Evolutionary conservation across 2,888 invertebrate species (phyloP).

Genomic region (Epinotia brunnichana): DNA sequence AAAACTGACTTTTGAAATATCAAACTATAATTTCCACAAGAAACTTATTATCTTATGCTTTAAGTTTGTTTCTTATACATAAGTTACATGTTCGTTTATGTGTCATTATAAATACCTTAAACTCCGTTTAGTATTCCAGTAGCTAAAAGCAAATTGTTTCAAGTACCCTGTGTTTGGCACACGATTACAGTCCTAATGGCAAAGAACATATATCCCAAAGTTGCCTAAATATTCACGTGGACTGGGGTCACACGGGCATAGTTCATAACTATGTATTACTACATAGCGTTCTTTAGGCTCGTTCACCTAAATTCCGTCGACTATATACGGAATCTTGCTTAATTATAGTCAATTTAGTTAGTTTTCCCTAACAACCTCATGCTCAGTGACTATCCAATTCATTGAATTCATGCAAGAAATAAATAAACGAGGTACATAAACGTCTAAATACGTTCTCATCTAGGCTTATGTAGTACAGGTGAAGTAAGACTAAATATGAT

Average conservation of each 20-base stretch:
- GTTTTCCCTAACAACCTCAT: neutral
- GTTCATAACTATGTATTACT: constrained; percentile 3
- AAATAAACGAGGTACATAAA: no score
- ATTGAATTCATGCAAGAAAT: no score
- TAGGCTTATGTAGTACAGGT: no score
- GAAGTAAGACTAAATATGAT: no score
- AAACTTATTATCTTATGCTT: no score
- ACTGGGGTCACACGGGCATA: neutral
- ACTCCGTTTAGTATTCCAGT: neutral
- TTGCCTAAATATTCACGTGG: neutral
- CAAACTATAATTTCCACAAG: no score
- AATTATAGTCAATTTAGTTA: constrained; percentile 17
- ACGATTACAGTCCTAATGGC: neutral
- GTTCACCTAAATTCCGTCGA: constrained; percentile 13
- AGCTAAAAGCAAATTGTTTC: neutral
- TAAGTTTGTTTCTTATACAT: no score
- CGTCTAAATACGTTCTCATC: no score
- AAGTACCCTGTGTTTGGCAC: neutral
- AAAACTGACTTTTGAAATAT: no score
- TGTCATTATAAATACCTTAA: constrained; percentile 12
- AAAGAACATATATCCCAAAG: neutral
- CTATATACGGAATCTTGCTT: constrained; percentile 18
- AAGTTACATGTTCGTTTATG: neutral
- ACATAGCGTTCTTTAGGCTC: constrained; percentile 12
- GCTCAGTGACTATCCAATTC: neutral